phyloP scores from a whole-genome alignment of 2,797 vertebrate species.

The Urophycis tenuis region DNA sequence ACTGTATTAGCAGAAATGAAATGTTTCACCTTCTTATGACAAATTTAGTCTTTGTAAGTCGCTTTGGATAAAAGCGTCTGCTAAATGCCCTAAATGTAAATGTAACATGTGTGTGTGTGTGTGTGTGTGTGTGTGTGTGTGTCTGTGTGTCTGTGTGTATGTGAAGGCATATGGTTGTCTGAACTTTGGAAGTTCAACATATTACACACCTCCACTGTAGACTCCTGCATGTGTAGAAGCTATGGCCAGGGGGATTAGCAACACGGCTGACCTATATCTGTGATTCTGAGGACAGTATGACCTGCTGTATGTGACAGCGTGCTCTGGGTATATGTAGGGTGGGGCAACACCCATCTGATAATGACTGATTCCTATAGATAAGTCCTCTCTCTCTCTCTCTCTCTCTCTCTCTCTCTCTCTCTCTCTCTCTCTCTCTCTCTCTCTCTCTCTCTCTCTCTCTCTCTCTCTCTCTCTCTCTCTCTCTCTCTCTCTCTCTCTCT shows the following conservation, averaged over 20 bases:
- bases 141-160: neutral
- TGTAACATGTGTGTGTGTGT: neutral
- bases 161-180: neutral
- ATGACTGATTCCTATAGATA: neutral
- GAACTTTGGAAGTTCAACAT: conserved; percentile 19
- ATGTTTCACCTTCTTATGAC: too few species aligned
- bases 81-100: too few species aligned
- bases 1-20: too few species aligned
- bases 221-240: conserved; percentile 39
- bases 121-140: too few species aligned
- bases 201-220: conserved; percentile 44
- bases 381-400: too few species aligned
- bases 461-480: too few species aligned
- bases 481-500: too few species aligned
- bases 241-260: conserved; percentile 58
- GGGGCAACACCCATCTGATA: neutral
- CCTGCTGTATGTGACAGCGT: conserved; percentile 6
- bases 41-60: too few species aligned
- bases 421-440: too few species aligned
- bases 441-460: too few species aligned
- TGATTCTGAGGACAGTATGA: conserved; percentile 29
- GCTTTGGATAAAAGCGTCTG: too few species aligned
- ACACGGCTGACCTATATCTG: conserved; percentile 60
- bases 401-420: too few species aligned
- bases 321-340: neutral